Evolutionary conservation across 2,113 vertebrate genomes (phyloP).

Genomic region (Athene cunicularia): DNA sequence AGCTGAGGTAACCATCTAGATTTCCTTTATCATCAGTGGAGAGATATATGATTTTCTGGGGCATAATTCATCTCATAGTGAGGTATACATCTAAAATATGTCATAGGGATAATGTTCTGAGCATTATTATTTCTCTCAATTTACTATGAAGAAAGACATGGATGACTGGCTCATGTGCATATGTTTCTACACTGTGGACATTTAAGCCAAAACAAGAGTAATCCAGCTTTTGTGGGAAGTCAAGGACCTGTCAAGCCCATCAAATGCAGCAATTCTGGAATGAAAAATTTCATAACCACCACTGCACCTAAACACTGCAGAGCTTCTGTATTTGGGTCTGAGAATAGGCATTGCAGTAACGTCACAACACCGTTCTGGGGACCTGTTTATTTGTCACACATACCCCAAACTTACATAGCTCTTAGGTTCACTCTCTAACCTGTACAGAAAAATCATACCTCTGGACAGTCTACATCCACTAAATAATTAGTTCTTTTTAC

Average conservation of each 20-base stretch:
- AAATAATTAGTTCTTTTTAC: not conserved
- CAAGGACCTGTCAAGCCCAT: not conserved
- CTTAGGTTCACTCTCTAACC: not conserved
- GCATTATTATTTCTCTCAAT: not conserved
- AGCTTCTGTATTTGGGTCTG: not conserved
- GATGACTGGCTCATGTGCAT: not conserved
- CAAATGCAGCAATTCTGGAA: not conserved
- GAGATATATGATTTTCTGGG: not conserved
- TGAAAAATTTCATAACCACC: not conserved
- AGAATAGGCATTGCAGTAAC: not conserved
- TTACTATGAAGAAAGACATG: not conserved
- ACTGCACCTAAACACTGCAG: not conserved
- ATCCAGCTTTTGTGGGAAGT: not conserved
- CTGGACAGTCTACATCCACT: not conserved
- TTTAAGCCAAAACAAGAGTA: not conserved
- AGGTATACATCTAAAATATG: not conserved
- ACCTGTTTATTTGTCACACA: not conserved
- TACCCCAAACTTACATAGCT: fast-evolving
- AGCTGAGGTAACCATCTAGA: not conserved
- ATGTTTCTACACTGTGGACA: not conserved
- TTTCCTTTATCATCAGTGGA: not conserved
- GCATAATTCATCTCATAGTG: not conserved
- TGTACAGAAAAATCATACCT: not conserved
- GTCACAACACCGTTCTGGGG: not conserved
- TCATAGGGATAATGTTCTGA: not conserved